Conservation (phyloP, 2,888 invertebrate species). For the Eudemis profundana region DNA sequence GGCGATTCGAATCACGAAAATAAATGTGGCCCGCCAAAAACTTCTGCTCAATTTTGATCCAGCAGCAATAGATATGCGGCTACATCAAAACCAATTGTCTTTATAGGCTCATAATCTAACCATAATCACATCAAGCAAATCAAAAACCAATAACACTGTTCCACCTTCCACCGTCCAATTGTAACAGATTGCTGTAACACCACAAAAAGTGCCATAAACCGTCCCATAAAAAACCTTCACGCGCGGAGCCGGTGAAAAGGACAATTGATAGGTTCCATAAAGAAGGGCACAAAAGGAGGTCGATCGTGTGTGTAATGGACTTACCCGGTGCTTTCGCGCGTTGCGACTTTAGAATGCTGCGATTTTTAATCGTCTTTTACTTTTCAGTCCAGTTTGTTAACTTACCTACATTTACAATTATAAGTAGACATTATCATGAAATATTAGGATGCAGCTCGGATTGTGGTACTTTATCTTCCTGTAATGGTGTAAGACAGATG, state of each 20-base stretch:
- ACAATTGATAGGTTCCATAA: conserved; percentile 49
- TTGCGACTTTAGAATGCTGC: conserved; percentile 24
- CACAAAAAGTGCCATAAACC: conserved; percentile 33
- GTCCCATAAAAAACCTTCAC: conserved; percentile 39
- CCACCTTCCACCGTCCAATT: conserved; percentile 6
- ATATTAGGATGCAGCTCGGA: too few relatives aligned
- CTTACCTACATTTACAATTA: too few relatives aligned
- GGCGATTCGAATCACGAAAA: too few relatives aligned
- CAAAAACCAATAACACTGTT: conserved; percentile 24
- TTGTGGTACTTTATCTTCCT: too few relatives aligned
- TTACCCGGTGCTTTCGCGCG: conserved; percentile 33
- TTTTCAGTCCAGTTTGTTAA: not conserved
- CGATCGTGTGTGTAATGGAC: conserved; percentile 48
- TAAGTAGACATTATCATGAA: too few relatives aligned
- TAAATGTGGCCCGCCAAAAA: too few relatives aligned
- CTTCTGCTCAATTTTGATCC: too few relatives aligned
- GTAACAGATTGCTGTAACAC: conserved; percentile 17
- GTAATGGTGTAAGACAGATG: too few relatives aligned
- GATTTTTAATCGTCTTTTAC: conserved; percentile 14
- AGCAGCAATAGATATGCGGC: too few relatives aligned
- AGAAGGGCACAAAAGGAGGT: conserved; percentile 42
- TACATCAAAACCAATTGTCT: not conserved
- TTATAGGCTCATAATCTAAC: not conserved
- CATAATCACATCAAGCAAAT: conserved; percentile 14
- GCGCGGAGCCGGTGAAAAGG: conserved; percentile 45